Percentiles rank a stretch among this genome's conserved stretches.
Evolutionary conservation across 2,888 invertebrate species (phyloP).

Genomic region (Bugula neritina): DNA sequence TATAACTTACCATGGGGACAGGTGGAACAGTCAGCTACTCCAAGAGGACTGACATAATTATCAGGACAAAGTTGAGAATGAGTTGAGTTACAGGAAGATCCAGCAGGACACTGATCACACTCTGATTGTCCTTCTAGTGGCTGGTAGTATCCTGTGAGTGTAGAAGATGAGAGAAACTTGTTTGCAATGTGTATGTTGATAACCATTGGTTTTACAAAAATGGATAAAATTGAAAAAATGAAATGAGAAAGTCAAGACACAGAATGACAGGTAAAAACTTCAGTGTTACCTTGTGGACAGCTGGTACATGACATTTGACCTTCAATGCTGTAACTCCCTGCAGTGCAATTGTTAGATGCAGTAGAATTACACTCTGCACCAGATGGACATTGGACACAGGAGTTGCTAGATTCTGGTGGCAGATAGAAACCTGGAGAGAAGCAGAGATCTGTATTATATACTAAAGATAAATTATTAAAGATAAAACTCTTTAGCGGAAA

Average conservation of each 20-base stretch:
- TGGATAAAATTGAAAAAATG: too few relatives aligned
- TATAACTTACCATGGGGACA: constrained; percentile 30
- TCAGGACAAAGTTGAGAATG: not conserved
- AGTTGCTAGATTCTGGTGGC: constrained; percentile 2
- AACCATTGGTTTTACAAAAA: too few relatives aligned
- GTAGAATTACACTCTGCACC: constrained; percentile 32
- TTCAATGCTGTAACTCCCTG: constrained; percentile 32
- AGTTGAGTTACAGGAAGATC: constrained; percentile 37
- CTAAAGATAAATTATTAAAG: too few relatives aligned
- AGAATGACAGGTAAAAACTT: too few relatives aligned
- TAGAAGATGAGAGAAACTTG: too few relatives aligned
- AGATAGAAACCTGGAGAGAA: not conserved
- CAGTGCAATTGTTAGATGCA: constrained; percentile 21
- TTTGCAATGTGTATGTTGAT: too few relatives aligned
- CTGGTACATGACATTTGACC: constrained; percentile 22
- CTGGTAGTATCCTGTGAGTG: not conserved
- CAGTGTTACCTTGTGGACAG: constrained; percentile 18
- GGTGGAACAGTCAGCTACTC: constrained; percentile 29
- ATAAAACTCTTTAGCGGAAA: too few relatives aligned
- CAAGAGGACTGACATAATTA: constrained; percentile 18
- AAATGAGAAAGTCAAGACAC: too few relatives aligned
- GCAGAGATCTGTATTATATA: too few relatives aligned
- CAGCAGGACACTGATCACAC: constrained; percentile 43
- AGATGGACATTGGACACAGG: constrained; percentile 28
- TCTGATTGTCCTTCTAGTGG: constrained; percentile 32